Conservation (phyloP, 2,113 vertebrate species). For the Amia ocellicauda region DNA sequence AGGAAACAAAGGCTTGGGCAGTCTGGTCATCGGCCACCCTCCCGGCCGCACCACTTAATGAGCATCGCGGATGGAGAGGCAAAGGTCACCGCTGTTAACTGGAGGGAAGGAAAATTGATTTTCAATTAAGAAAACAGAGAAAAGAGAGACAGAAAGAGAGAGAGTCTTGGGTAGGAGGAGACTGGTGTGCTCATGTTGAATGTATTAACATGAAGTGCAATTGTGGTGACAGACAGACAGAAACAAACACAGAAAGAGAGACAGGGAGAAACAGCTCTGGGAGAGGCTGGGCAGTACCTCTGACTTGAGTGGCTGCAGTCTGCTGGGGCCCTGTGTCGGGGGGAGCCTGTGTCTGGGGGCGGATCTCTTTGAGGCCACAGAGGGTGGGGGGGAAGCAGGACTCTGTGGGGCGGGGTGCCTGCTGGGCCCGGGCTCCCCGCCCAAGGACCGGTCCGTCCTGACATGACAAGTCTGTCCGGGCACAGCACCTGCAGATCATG, state of each 20-base stretch:
- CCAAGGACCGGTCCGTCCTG: constrained; percentile 26
- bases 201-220: neutral
- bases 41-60: neutral
- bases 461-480: constrained; percentile 21
- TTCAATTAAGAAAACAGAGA: neutral
- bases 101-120: neutral
- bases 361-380: constrained; percentile 35
- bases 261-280: no score
- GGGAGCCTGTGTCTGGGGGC: constrained; percentile 11
- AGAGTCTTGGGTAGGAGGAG: no score
- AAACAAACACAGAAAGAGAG: no score
- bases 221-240: no score
- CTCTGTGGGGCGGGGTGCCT: constrained; percentile 19
- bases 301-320: constrained; percentile 16
- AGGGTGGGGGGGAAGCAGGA: constrained; percentile 31
- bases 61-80: neutral
- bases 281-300: constrained; percentile 31
- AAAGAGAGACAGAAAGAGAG: neutral
- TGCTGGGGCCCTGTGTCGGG: neutral
- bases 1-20: no score
- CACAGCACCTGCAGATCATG: constrained; percentile 14
- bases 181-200: neutral
- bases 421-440: constrained; percentile 11
- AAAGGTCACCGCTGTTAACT: neutral
- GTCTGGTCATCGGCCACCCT: no score